Evolutionary conservation across 2,113 vertebrate genomes (phyloP), one percentile per base, ranked within the genome.

Genomic region (Oceanodroma tethys): DNA sequence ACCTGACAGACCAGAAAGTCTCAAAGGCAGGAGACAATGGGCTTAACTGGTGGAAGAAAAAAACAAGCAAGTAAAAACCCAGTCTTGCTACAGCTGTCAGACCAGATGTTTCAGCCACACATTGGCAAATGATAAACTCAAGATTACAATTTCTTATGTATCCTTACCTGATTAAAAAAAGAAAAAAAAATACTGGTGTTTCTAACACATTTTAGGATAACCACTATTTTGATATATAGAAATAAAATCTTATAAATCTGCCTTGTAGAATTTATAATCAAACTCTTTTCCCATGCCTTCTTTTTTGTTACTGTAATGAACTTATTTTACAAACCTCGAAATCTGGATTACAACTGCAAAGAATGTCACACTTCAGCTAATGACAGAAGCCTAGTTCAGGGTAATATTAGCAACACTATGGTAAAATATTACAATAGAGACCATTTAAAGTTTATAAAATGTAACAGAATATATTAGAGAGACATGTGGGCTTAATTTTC

Each of bases 381-480:
- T 1, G 50, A 92, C 76, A 95, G 85, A 79, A 96, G 75, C 53
- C 56, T 80, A 92, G 86, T 45, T 82, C 81, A 88, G 91, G 86
- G 30, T 88, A 93, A 89, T 81, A 92, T 87, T 97, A 97, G 66
- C 68, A 92, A 95, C 89, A 93, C 82, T 53, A 18, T 1, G 5
- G 78, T 91, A 80, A 95, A 97, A 88, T 93, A 91, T 70, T 78
- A 71, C 71, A 81, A 50, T 22, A 53, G 90, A 95, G 82, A 83
- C 88, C 56, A 94, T 93, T 95, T 79, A 94, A 88, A 90, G 36
- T 88, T 94, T 82, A 74, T 95, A 95, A 91, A 88, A 94, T 67
- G 89, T 82, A 97, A 95, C 52, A 80, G n/a, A 96, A 92, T 93
- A 81, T 84, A 94, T 96, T 84, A 88, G 86, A 84, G 40, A 93